phyloP scores from a whole-genome alignment of 2,888 invertebrate species.

The Bimastos eiseni region DNA sequence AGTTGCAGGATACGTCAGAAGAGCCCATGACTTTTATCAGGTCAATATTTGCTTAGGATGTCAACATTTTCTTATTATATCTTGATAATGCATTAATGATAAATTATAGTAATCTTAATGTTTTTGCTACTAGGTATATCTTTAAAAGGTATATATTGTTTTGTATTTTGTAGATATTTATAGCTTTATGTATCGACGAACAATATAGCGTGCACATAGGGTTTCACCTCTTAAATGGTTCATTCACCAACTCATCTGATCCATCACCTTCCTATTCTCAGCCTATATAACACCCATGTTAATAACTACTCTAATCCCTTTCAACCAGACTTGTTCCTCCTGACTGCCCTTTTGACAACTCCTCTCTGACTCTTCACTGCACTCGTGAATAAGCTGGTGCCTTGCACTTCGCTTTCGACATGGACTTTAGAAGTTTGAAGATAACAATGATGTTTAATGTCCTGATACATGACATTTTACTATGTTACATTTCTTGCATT shows the following conservation, averaged over 20 bases:
- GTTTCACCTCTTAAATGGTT: too few relatives aligned
- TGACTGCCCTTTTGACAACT: too few relatives aligned
- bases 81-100: not conserved
- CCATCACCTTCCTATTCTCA: too few relatives aligned
- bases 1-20: slow-evolving; percentile 58
- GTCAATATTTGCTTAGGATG: slow-evolving; percentile 41
- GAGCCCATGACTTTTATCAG: slow-evolving; percentile 55
- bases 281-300: too few relatives aligned
- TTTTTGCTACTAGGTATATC: not conserved
- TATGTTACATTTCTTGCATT: not conserved
- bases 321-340: too few relatives aligned
- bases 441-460: too few relatives aligned
- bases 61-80: not conserved
- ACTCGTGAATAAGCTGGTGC: too few relatives aligned
- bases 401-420: too few relatives aligned
- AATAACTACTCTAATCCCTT: too few relatives aligned
- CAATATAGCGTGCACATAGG: not conserved
- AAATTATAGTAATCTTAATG: not conserved
- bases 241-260: too few relatives aligned
- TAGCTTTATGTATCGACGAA: not conserved
- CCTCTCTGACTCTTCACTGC: too few relatives aligned
- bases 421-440: too few relatives aligned
- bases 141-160: not conserved
- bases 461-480: not conserved
- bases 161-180: not conserved